These are phyloP conservation scores for Hemitrygon akajei DNA, from an alignment of 2,797 vertebrate species.

Conservation along the genomic window DNA sequence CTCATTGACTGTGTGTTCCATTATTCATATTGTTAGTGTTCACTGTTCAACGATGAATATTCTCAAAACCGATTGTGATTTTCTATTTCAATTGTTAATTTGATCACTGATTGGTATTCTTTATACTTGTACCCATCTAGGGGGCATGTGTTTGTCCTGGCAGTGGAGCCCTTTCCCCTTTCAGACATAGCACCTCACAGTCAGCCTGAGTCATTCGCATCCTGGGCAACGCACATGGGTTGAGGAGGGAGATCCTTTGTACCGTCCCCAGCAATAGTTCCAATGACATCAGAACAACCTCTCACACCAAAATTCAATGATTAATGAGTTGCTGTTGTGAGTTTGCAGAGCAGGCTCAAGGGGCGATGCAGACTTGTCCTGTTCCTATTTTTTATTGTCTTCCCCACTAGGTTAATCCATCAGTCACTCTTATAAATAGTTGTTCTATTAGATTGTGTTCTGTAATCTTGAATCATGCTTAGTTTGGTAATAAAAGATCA, in stretches of 20 bases:
- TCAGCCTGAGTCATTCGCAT: not conserved
- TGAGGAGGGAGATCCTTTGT: not conserved
- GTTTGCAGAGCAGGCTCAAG: not conserved
- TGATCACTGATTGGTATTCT: not conserved
- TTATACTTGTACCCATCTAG: not conserved
- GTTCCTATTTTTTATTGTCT: too few species aligned
- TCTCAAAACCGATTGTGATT: not conserved
- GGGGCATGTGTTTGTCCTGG: not conserved
- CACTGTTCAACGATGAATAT: not conserved
- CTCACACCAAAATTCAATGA: not conserved
- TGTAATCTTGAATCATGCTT: conserved; percentile 21
- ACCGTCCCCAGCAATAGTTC: not conserved
- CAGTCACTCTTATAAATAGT: too few species aligned
- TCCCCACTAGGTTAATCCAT: too few species aligned
- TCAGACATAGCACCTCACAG: not conserved
- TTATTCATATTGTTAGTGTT: not conserved
- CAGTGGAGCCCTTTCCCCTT: not conserved
- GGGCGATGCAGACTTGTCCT: too few species aligned
- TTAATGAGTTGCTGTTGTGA: not conserved
- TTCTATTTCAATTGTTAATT: not conserved
- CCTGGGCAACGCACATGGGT: not conserved
- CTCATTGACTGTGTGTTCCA: not conserved
- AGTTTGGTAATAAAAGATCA: not conserved
- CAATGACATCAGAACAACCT: not conserved
- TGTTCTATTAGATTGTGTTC: not conserved